Evolutionary conservation across 2,797 vertebrate species (phyloP), one percentile per base, ranked within the genome.

Genomic region (Heterohyrax brucei): DNA sequence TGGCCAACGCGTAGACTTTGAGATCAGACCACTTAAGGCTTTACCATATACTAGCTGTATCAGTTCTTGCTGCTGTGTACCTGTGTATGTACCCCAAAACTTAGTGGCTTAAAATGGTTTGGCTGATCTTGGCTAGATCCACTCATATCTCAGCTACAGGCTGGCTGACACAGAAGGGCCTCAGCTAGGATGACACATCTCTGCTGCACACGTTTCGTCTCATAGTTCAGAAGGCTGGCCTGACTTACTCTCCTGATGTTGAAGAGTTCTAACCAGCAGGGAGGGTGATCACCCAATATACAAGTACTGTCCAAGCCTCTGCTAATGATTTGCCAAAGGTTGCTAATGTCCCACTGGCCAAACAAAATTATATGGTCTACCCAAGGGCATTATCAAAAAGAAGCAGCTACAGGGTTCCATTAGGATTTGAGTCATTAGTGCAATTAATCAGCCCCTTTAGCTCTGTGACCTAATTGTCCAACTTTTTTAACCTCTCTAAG

Each of bases 401-500:
- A 85, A 91, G 59, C 39, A 22, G 26, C 48, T 80, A 28, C 9
- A 30, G n/a, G 3, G 24, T 88, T 61, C 30, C 62, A 28, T 68
- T 70, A 87, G 72, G 62, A 81, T 64, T 62, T 84, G 44, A 24
- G 19, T 30, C 48, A 89, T 92, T 70, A 46, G 59, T 22, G 46
- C 22, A 59, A 50, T 86, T 26, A 28, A 13, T 44, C 68, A 77
- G 68, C 86, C 19, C 16, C 30, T 50, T 80, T 92, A 81, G 16
- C 80, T 82, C 10, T 73, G 16, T 94, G 68, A 85, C 46, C 77
- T 87, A n/a, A n/a, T 22, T 78, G n/a, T 68, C 80, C 61, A 93
- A 18, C 79, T 90, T 85, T n/a, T 18, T 94, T 82, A 89, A 59
- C 39, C 68, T 82, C 78, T 93, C 89, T 61, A 68, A 92, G 46